phyloP scores from a whole-genome alignment of 2,888 invertebrate genomes.

The Tetragonisca angustula region DNA sequence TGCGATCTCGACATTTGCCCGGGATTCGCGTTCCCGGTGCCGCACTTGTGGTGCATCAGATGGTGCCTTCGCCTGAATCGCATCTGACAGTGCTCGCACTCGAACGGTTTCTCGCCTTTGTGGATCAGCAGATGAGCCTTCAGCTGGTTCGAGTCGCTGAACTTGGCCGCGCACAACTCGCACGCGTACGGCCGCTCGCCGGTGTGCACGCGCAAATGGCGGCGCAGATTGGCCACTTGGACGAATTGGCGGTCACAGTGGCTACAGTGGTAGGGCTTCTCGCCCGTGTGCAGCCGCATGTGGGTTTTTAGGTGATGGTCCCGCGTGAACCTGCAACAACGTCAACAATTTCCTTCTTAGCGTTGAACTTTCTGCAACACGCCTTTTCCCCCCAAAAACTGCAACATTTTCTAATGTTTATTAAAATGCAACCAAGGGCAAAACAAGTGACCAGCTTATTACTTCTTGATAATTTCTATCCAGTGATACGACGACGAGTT shows the following conservation, averaged over 20 bases:
- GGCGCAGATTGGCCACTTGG: conserved; percentile 95
- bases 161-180: conserved; percentile 92
- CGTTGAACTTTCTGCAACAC: no score
- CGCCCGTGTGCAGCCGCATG: conserved; percentile 96
- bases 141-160: conserved; percentile 96
- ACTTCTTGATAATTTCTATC: no score
- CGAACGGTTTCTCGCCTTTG: conserved; percentile 95
- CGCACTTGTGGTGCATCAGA: conserved; percentile 93
- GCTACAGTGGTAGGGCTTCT: conserved; percentile 96
- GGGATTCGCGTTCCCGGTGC: conserved; percentile 70
- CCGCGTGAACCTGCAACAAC: conserved; percentile 88
- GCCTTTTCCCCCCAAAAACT: no score
- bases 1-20: conserved; percentile 56
- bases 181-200: conserved; percentile 96
- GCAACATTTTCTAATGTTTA: no score
- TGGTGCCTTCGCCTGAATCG: conserved; percentile 94
- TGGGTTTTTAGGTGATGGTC: conserved; percentile 97
- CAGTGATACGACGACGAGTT: no score
- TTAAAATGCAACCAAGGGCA: no score
- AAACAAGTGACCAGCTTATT: no score
- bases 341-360: neutral
- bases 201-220: conserved; percentile 95
- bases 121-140: conserved; percentile 96
- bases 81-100: conserved; percentile 91
- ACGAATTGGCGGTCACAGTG: conserved; percentile 97